Conservation (phyloP, 2,797 vertebrate species). For the Dendrocincla fuliginosa region DNA sequence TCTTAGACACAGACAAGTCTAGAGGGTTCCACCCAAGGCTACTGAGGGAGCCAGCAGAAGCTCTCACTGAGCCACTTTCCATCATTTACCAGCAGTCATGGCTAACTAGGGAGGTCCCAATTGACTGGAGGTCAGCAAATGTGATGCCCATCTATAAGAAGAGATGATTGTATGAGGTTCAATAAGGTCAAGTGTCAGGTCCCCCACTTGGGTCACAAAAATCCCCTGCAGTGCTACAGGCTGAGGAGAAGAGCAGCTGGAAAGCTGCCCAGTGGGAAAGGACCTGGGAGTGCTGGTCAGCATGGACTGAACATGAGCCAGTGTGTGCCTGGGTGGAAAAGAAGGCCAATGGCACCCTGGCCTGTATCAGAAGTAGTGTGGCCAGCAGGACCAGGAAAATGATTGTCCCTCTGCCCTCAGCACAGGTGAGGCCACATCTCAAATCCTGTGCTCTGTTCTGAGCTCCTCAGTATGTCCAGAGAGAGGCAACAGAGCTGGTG, state of each 20-base stretch:
- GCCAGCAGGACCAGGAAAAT: not conserved
- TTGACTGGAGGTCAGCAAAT: not conserved
- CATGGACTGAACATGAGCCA: not conserved
- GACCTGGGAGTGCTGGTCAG: not conserved
- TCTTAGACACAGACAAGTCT: too few relatives aligned
- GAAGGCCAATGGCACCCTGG: not conserved
- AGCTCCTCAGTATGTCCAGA: not conserved
- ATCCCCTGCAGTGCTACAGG: not conserved
- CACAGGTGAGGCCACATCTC: not conserved
- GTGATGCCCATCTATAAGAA: not conserved
- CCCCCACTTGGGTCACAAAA: not conserved
- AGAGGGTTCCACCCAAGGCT: not conserved
- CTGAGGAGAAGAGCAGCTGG: not conserved
- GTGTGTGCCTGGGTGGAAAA: not conserved
- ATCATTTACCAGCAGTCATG: not conserved
- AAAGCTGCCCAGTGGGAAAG: not conserved
- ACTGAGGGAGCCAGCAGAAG: not conserved
- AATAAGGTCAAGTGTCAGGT: fast-evolving
- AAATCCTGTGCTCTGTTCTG: not conserved
- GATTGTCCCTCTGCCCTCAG: not conserved
- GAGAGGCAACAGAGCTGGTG: not conserved
- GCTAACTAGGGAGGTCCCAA: not conserved
- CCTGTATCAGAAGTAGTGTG: not conserved
- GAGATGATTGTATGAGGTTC: not conserved
- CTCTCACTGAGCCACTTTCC: not conserved